Base-by-base conservation (phyloP, 2,113 vertebrate genomes). In the Pteruthius melanotis region DNA sequence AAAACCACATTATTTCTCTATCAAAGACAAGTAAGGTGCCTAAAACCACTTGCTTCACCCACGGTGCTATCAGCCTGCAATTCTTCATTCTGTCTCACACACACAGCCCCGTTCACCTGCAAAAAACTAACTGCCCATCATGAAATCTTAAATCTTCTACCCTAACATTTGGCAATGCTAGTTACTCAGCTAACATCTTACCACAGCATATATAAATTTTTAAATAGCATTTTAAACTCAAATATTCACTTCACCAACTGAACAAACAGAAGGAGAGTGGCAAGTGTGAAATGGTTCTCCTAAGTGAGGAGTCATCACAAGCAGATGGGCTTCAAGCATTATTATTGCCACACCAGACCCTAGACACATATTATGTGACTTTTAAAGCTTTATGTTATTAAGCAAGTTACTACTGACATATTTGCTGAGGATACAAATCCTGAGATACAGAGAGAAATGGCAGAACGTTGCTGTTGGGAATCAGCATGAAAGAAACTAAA, bases 71-170 rank as follows among this genome's bases (percentile, higher is more conserved):
- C 22, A 86, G 39, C 35, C 47, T 79, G 28, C 19, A 76, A 31
- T 44, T 76, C 57, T 86, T 86, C n/a, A 37, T 72, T 76, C 33
- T 87, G 15, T 37, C 47, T 39, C 33, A 3, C 45, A 31, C 13
- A 40, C 30, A 49, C 6, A 2, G 8, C 11, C 12, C 2, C 3
- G 11, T 26, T 24, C 35, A 37, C 22, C 27, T 3, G 3, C 35
- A 85, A 69, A 81, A 85, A 63, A 35, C 6, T 68, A 89, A 54
- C 3, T 72, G 44, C 12, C 40, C 15, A 24, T 81, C 54, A 44
- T 17, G 28, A 84, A 77, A 79, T 39, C 37, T 52, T 81, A 70
- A 28, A 47, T 35, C 19, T 60, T 42, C 39, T 47, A 13, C 26
- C 23, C 7, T 15, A 74, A 28, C 28, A 47, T 45, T 39, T 35